Conservation (phyloP, 2,888 invertebrate species). For the Heterodera filipjevi region DNA sequence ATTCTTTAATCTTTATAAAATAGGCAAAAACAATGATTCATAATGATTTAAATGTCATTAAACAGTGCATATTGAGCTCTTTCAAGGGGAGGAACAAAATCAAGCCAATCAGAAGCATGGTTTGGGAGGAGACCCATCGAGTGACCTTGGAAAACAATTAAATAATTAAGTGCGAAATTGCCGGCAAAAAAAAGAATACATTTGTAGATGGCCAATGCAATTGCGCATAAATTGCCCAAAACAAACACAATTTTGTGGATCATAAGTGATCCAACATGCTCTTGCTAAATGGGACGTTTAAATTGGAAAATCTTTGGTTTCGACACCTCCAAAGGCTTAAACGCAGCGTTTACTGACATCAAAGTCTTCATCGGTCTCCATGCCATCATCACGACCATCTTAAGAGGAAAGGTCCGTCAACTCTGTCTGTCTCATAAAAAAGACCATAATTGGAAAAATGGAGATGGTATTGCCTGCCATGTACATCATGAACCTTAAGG, state of each 20-base stretch:
- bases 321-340: slow-evolving; percentile 52
- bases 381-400: slow-evolving; percentile 99
- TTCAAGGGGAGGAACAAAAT: slow-evolving; percentile 46
- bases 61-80: slow-evolving; percentile 43
- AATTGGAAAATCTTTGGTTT: slow-evolving; percentile 29
- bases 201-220: slow-evolving; percentile 63
- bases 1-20: too few relatives aligned
- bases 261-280: slow-evolving; percentile 53
- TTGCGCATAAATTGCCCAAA: slow-evolving; percentile 62
- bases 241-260: slow-evolving; percentile 60
- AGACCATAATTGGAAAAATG: slow-evolving; percentile 93
- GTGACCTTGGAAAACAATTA: slow-evolving; percentile 41
- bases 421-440: slow-evolving; percentile 66
- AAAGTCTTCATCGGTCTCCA: slow-evolving; percentile 93
- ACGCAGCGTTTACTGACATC: slow-evolving; percentile 76
- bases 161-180: not conserved
- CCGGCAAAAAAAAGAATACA: slow-evolving; percentile 26
- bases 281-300: slow-evolving; percentile 42
- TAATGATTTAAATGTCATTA: slow-evolving; percentile 38
- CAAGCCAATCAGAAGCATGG: slow-evolving; percentile 62
- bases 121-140: slow-evolving; percentile 64
- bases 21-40: too few relatives aligned
- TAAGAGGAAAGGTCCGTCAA: slow-evolving; percentile 84
- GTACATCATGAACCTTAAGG: slow-evolving; percentile 86
- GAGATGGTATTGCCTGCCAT: slow-evolving; percentile 80